phyloP scores from a whole-genome alignment of 2,113 vertebrate genomes.

The Catharus bicknelli region DNA sequence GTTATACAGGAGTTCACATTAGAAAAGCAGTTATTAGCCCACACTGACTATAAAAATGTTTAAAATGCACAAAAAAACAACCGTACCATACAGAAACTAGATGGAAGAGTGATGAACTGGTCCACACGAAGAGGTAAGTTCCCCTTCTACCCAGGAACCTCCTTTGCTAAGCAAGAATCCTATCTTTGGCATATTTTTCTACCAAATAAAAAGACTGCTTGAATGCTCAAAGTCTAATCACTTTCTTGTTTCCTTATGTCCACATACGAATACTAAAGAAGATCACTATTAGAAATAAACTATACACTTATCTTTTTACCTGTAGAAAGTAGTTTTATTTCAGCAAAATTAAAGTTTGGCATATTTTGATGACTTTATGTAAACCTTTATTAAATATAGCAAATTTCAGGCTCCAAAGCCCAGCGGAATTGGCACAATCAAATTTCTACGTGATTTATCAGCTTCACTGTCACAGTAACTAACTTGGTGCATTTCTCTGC shows the following conservation, averaged over 20 bases:
- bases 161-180: not conserved
- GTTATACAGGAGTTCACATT: not conserved
- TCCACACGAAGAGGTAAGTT: not conserved
- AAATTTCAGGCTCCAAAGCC: not conserved
- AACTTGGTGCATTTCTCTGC: not conserved
- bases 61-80: not conserved
- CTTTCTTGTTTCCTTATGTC: not conserved
- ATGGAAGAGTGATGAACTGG: not conserved
- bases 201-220: not conserved
- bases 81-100: not conserved
- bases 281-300: not conserved
- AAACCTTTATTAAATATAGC: not conserved
- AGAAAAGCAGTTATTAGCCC: not conserved
- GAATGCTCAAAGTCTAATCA: not conserved
- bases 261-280: not conserved
- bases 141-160: not conserved
- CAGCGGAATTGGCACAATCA: not conserved
- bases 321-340: not conserved
- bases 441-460: slow-evolving; percentile 12
- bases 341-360: not conserved
- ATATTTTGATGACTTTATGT: not conserved
- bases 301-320: not conserved
- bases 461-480: slow-evolving; percentile 15
- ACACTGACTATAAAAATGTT: not conserved
- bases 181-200: not conserved